Evolutionary conservation across 2,113 vertebrate species (phyloP), one percentile per base, ranked within the genome.

Genomic region (Coregonus clupeaformis): DNA sequence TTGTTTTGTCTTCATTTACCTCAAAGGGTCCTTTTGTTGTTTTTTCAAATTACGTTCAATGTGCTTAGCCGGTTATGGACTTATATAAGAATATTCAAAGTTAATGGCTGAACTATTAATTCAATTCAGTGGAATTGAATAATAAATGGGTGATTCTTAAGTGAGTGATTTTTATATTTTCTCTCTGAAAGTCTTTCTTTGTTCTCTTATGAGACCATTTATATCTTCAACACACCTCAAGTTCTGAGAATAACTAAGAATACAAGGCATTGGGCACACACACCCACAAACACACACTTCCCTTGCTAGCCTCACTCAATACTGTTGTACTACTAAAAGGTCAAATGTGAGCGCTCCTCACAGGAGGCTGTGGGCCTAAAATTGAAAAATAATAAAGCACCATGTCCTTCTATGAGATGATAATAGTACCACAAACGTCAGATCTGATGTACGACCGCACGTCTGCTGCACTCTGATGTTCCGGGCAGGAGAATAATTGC

Each of bases 381-480:
- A 69, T 77, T 49, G 25, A 70, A 68, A 73, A 80, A 83, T 6
- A 87, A 85, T 73, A 77, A 78, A 83, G 73, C 36, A 68, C 66
- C 81, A 81, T 82, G 76, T 86, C 78, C 64, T 71, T 81, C 86
- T 84, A 89, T 81, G 78, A 83, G 83, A 80, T 74, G 74, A 69
- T 90, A 88, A 89, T 80, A 81, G 83, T 69, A 76, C 80, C 75
- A 79, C 80, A 89, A 85, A 86, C 81, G 86, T 85, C 85, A 86
- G 57, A 47, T 1, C 69, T 88, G 85, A 90, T 86, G 80, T 74
- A 87, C 85, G 67, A 80, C 79, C 64, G 73, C 20, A 0, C 24
- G 16, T 74, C 75, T 36, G 36, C 71, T 60, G 68, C 5, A 9
- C 73, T 88, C 72, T 62, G 79, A 85, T 70, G 74, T 78, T 80